Base-by-base conservation (phyloP, 2,888 invertebrate genomes). In the Leptogaster cylindrica region DNA sequence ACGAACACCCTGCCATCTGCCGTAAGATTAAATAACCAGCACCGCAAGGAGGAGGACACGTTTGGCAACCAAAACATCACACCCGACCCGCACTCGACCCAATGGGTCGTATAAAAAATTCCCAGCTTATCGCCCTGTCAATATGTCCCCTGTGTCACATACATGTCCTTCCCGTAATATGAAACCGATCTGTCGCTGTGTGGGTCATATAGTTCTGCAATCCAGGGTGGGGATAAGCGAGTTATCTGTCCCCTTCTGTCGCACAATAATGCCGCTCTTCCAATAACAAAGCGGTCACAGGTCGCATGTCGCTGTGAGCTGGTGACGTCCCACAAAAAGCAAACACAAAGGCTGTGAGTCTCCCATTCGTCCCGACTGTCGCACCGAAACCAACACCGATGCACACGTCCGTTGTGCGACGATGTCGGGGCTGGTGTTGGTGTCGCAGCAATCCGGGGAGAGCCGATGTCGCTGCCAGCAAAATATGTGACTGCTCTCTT, bases 261-360 rank as follows among this genome's bases (percentile, higher is more conserved):
- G 14, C 27, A 50, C 25, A 31, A 12, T 12, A 10, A 3, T 5
- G 16, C 16, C 14, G 23, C 65, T 20, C 50, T 68, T 58, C 58
- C 27, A 58, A 66, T 33, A 52, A 65, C 55, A 68, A 58, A 58
- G 44, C 65, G 65, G 61, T 61, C 65, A 65, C 65, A 65, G 65
- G 70, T 70, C 70, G 70, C 70, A 68, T 70, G 68, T 61, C 66
- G 33, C 63, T 66, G 16, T 46, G 46, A 65, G 58, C 46, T 33
- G 70, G 70, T 70, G 70, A 70, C 70, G 70, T 70, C 70, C 70
- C 70, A 70, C 70, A 68, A 68, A 66, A 52, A 63, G 65, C 70
- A 69, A 66, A 66, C 64, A 66, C 69, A 66, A 64, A 67, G 58
- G 39, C 66, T 36, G 61, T 58, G 27, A 58, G 36, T 61, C 66